phyloP scores from a whole-genome alignment of 2,797 vertebrate genomes.

The Columba guinea region DNA sequence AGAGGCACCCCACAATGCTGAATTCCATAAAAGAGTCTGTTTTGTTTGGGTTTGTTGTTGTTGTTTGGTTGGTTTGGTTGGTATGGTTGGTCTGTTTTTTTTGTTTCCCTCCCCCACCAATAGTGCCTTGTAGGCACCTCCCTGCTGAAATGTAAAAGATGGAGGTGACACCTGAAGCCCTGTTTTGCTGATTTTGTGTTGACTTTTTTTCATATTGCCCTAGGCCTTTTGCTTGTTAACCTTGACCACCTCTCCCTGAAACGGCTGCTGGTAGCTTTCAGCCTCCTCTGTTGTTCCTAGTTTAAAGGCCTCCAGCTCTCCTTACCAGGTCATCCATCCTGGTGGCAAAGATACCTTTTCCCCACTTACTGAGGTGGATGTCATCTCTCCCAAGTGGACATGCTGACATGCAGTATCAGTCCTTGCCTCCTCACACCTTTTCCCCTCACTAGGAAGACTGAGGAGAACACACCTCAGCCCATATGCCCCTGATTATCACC shows the following conservation, averaged over 20 bases:
- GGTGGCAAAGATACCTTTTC: background rate
- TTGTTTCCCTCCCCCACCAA: background rate
- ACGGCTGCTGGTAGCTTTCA: background rate
- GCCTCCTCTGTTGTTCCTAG: background rate
- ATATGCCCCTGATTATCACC: background rate
- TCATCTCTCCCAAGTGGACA: background rate
- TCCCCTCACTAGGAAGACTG: no score
- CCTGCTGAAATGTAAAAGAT: background rate
- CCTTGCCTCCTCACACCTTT: background rate
- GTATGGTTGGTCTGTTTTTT: no score
- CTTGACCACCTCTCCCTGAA: background rate
- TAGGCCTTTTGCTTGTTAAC: background rate
- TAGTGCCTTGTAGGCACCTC: background rate
- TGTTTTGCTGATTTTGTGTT: background rate
- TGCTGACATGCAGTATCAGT: background rate
- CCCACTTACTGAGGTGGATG: background rate
- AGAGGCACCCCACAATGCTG: background rate
- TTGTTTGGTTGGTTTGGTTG: no score
- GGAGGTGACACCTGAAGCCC: background rate
- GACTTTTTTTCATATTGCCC: background rate
- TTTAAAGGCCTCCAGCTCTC: background rate
- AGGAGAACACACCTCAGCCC: background rate
- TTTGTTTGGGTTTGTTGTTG: background rate
- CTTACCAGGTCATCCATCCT: background rate
- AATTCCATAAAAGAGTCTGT: background rate